These are phyloP conservation scores for Myocastor coypus DNA, from an alignment of 2,113 vertebrate species.

Conservation along the genomic window DNA sequence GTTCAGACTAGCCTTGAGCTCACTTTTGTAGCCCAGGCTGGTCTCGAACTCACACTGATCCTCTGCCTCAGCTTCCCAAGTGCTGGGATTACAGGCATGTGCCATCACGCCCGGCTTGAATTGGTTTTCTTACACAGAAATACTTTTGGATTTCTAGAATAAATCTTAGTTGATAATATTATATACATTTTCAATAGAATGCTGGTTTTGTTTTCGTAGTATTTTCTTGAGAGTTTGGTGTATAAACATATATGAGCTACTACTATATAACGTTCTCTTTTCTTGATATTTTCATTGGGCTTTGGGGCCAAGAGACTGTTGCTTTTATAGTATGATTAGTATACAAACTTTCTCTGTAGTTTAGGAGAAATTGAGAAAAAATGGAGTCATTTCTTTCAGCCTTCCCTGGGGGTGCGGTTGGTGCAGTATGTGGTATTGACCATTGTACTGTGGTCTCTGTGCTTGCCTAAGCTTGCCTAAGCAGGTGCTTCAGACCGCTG, in stretches of 20 bases:
- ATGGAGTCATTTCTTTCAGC: background rate
- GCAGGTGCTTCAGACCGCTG: no score
- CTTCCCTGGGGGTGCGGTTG: no score
- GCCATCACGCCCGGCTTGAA: no score
- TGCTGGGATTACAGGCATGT: no score
- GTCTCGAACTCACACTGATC: no score
- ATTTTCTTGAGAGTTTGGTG: background rate
- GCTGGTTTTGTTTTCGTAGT: background rate
- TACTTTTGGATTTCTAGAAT: background rate
- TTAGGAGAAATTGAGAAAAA: background rate
- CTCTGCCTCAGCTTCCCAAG: no score
- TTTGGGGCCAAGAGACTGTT: background rate
- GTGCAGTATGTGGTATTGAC: no score
- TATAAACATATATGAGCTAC: background rate
- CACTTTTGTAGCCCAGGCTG: no score
- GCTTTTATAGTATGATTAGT: background rate
- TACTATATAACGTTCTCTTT: background rate
- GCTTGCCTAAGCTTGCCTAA: no score
- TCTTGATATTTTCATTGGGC: background rate
- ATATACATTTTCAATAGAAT: background rate
- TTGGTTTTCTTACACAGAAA: background rate
- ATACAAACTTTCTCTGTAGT: background rate
- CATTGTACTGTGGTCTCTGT: no score
- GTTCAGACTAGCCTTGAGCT: no score
- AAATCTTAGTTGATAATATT: background rate